These are phyloP conservation scores for Labeo rohita DNA, from an alignment of 2,113 vertebrate genomes.

Conservation along the genomic window DNA sequence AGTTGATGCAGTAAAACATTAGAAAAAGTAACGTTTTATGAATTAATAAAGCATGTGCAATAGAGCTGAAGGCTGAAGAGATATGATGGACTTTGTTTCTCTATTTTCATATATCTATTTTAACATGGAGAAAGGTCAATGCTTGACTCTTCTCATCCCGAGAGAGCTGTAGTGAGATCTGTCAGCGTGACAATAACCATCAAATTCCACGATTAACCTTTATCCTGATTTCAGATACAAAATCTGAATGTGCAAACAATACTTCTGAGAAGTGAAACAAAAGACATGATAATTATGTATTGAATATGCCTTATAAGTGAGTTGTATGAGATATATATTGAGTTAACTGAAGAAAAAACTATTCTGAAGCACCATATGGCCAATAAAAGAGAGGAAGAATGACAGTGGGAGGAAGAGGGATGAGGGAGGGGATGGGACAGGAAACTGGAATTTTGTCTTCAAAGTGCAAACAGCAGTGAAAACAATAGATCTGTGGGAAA, in stretches of 20 bases:
- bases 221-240: background rate
- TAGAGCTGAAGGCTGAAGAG: background rate
- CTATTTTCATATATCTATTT: background rate
- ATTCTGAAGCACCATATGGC: background rate
- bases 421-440: conserved; percentile 50
- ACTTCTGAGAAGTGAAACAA: background rate
- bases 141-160: background rate
- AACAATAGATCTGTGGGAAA: background rate
- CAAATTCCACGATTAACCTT: background rate
- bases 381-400: conserved; percentile 7
- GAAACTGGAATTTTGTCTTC: conserved; percentile 36
- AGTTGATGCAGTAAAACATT: background rate
- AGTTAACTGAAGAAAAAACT: background rate
- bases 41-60: background rate
- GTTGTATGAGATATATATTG: background rate
- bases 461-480: conserved; percentile 43
- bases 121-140: background rate
- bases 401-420: conserved; percentile 26
- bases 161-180: conserved; percentile 5
- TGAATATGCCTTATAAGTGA: background rate
- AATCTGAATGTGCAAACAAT: background rate
- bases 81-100: background rate
- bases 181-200: background rate
- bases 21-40: background rate
- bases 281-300: background rate